These are phyloP conservation scores for Montipora sp. DNA, from an alignment of 64 coral and sea anemone species.

Conservation along the genomic window DNA sequence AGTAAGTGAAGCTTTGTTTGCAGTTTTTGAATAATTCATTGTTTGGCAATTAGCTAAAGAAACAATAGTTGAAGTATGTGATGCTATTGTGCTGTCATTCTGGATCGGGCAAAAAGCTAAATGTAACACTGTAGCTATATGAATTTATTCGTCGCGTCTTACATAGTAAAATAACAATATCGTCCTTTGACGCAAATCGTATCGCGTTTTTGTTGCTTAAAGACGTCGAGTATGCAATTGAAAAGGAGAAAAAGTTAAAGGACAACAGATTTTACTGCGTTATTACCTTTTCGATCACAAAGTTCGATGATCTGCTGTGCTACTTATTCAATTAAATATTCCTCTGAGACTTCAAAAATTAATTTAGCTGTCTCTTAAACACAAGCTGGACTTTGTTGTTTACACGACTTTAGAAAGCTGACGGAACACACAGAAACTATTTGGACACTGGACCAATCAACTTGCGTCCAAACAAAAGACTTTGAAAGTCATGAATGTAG, in stretches of 20 bases:
- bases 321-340: conserved; percentile 15
- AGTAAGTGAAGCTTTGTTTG: conserved; percentile 12
- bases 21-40: conserved; percentile 41
- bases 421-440: conserved; percentile 35
- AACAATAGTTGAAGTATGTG: conserved; percentile 39
- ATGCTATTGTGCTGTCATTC: conserved; percentile 6
- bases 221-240: neutral
- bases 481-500: conserved; percentile 6
- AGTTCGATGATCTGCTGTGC: neutral
- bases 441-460: conserved; percentile 22
- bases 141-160: neutral
- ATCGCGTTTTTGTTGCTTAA: neutral
- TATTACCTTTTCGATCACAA: neutral
- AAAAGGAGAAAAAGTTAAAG: neutral
- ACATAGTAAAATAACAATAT: neutral
- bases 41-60: conserved; percentile 24
- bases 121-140: conserved; percentile 47
- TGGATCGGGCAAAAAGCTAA: conserved; percentile 34
- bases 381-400: conserved; percentile 21
- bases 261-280: neutral
- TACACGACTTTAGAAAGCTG: conserved; percentile 9
- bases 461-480: conserved; percentile 18
- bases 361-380: conserved; percentile 17
- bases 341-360: conserved; percentile 45
- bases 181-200: neutral